Percentiles rank a stretch among this genome's conserved stretches.
These are phyloP conservation scores for Lasius fuliginosus DNA, from an alignment of 2,888 invertebrate genomes.

Conservation along the genomic window DNA sequence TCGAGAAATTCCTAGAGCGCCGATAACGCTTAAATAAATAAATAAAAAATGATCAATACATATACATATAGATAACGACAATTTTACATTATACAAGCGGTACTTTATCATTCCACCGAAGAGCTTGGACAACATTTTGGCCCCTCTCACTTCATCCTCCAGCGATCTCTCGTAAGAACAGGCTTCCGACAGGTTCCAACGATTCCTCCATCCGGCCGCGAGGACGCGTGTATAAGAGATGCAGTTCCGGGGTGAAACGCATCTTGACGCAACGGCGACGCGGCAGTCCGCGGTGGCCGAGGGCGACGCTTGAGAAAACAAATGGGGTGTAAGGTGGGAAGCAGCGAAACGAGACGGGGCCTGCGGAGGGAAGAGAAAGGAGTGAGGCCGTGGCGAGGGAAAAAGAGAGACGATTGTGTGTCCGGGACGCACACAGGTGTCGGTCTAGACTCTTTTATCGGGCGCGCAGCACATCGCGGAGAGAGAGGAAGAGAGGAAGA, in stretches of 20 bases:
- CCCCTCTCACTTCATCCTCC: slow-evolving; percentile 20
- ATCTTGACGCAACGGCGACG: slow-evolving; percentile 10
- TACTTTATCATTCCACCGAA: not conserved
- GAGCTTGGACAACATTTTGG: slow-evolving; percentile 2
- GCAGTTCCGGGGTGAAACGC: slow-evolving; percentile 71
- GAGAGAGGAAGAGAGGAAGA: slow-evolving; percentile 50
- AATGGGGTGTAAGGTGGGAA: slow-evolving; percentile 55
- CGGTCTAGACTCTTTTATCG: slow-evolving; percentile 85
- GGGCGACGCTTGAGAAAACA: slow-evolving; percentile 61
- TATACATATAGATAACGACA: not conserved
- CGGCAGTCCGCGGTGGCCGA: slow-evolving; percentile 15
- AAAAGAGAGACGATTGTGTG: slow-evolving; percentile 62
- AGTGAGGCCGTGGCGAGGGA: slow-evolving; percentile 11
- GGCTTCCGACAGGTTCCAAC: slow-evolving; percentile 50
- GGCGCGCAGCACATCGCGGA: slow-evolving; percentile 63
- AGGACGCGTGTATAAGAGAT: slow-evolving; percentile 49
- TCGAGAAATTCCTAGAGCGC: not conserved
- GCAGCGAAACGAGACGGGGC: slow-evolving; percentile 22
- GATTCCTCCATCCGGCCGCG: slow-evolving; percentile 39
- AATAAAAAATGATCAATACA: not conserved
- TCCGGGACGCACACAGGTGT: slow-evolving; percentile 83
- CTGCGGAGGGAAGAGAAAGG: slow-evolving; percentile 46
- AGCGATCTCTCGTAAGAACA: not conserved
- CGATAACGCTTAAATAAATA: slow-evolving; percentile 17
- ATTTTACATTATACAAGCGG: not conserved